Conservation (phyloP, 2,797 vertebrate species). For the Cygnus olor region DNA sequence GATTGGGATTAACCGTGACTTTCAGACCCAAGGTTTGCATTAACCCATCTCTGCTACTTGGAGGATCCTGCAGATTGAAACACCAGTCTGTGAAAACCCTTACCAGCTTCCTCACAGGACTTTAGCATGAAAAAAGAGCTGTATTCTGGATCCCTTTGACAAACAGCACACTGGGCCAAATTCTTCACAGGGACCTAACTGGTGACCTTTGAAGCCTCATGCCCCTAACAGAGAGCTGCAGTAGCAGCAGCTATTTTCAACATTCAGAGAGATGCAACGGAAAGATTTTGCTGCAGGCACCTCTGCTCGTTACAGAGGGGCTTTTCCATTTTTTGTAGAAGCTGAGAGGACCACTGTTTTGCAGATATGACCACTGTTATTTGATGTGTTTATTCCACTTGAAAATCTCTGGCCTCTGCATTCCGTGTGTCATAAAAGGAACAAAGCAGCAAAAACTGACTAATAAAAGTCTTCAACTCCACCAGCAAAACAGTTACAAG, state of each 20-base stretch:
- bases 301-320: background rate
- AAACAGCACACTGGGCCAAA: background rate
- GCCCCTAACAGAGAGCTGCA: background rate
- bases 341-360: conserved; percentile 33
- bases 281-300: background rate
- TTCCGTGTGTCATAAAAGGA: conserved; percentile 65
- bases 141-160: background rate
- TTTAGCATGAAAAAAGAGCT: background rate
- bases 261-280: background rate
- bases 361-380: conserved; percentile 26
- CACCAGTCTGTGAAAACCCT: background rate
- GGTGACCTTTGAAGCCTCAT: background rate
- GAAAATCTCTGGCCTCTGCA: conserved; percentile 70
- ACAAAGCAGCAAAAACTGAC: conserved; percentile 48
- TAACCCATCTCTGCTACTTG: background rate
- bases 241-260: background rate
- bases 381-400: conserved; percentile 41
- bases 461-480: conserved; percentile 35
- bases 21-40: background rate
- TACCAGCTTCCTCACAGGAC: background rate
- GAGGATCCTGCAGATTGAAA: background rate
- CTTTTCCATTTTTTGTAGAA: conserved; percentile 34
- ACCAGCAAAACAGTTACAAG: conserved; percentile 24
- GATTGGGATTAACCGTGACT: rapidly evolving
- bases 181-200: background rate